These are phyloP conservation scores for Artibeus jamaicensis DNA, from an alignment of 2,797 vertebrate species.

Conservation along the genomic window DNA sequence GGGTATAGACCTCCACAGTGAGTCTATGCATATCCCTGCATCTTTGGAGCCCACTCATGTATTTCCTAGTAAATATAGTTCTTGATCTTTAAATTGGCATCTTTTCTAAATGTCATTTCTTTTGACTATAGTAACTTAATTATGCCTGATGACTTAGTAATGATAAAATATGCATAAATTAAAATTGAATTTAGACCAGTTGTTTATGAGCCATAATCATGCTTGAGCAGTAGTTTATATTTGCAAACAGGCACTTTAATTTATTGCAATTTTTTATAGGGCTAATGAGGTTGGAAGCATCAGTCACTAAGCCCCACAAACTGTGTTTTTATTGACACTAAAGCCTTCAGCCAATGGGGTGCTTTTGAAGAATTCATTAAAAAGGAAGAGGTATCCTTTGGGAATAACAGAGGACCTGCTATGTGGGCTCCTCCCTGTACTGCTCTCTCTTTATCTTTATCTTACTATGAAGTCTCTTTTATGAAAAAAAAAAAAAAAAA, in stretches of 20 bases:
- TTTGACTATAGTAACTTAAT: constrained; percentile 40
- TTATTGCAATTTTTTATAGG: constrained; percentile 57
- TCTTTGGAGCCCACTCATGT: background rate
- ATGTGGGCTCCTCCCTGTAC: background rate
- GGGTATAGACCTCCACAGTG: background rate
- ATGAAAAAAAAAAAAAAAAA: constrained; percentile 5
- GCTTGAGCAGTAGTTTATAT: constrained; percentile 31
- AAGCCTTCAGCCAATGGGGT: background rate
- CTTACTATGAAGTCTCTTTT: background rate
- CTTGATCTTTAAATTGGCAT: constrained; percentile 40
- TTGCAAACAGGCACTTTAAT: constrained; percentile 28
- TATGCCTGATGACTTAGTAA: constrained; percentile 32
- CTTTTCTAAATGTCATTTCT: constrained; percentile 18
- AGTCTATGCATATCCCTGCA: background rate
- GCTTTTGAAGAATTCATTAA: background rate
- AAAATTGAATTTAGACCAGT: constrained; percentile 34
- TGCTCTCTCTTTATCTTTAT: background rate
- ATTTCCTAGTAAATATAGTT: constrained; percentile 14
- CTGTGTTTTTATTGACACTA: background rate
- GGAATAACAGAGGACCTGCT: background rate
- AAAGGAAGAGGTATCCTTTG: background rate
- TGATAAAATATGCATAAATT: constrained; percentile 46
- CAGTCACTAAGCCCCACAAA: background rate
- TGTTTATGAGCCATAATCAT: constrained; percentile 61
- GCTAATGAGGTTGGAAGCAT: constrained; percentile 42